Evolutionary conservation across 2,888 invertebrate species (phyloP).

Genomic region (Lathronympha strigana): DNA sequence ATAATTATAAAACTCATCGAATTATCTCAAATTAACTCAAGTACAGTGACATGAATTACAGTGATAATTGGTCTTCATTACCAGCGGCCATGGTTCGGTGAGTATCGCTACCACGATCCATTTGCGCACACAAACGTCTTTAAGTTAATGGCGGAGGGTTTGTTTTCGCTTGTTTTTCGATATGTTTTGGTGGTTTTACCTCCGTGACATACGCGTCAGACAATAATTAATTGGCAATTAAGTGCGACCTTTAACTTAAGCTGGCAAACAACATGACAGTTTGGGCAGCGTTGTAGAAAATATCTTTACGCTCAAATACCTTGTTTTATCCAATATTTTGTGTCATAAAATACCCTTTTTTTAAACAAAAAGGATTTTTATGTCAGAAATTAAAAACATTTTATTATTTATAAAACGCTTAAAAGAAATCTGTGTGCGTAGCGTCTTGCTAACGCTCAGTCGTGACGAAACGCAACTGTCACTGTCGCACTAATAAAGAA

Average conservation of each 20-base stretch:
- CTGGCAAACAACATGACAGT: conserved; percentile 14
- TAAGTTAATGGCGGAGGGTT: neutral
- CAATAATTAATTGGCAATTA: conserved; percentile 35
- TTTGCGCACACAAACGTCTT: neutral
- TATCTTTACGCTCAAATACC: neutral
- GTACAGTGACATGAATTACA: conserved; percentile 21
- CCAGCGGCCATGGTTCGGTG: conserved; percentile 20
- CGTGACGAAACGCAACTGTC: too few species aligned
- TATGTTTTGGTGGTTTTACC: neutral
- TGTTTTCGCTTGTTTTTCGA: neutral
- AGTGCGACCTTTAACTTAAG: conserved; percentile 31
- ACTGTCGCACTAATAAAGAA: too few species aligned
- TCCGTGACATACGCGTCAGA: conserved; percentile 18
- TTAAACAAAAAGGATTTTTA: too few species aligned
- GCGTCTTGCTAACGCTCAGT: too few species aligned
- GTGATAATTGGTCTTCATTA: conserved; percentile 35
- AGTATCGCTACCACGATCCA: neutral
- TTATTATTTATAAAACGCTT: too few species aligned
- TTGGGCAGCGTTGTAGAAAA: neutral
- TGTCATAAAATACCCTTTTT: too few species aligned
- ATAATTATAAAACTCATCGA: neutral
- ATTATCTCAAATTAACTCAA: conserved; percentile 7
- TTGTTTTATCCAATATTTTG: neutral
- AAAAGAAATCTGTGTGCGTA: too few species aligned
- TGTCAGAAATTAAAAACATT: too few species aligned